These are phyloP conservation scores for Neoascia interrupta DNA, from an alignment of 2,888 invertebrate genomes.

Conservation along the genomic window DNA sequence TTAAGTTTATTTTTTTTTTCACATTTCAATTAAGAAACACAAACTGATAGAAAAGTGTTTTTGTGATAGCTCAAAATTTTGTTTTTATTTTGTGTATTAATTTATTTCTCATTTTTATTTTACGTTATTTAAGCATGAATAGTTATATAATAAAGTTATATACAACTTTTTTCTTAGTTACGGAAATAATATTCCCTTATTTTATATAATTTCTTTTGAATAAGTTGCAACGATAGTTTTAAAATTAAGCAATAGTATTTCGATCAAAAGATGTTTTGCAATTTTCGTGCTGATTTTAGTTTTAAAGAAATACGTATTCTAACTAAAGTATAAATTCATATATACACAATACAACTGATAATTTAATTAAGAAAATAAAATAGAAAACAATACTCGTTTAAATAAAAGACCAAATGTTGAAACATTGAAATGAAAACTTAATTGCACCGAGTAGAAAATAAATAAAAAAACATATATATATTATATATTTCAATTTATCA, in stretches of 20 bases:
- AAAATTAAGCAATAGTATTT: constrained; percentile 32
- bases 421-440: constrained; percentile 53
- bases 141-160: background rate
- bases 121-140: constrained; percentile 8
- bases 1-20: constrained; percentile 56
- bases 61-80: constrained; percentile 68
- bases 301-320: constrained; percentile 49
- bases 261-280: background rate
- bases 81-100: constrained; percentile 19
- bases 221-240: constrained; percentile 32
- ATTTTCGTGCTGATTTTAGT: constrained; percentile 2
- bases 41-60: constrained; percentile 61
- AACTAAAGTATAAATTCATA: constrained; percentile 45
- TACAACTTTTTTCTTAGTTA: too few species aligned
- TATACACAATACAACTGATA: constrained; percentile 38
- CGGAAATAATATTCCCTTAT: too few species aligned
- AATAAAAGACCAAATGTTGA: constrained; percentile 64
- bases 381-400: constrained; percentile 52
- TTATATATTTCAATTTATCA: constrained; percentile 49
- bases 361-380: constrained; percentile 34
- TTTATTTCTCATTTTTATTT: constrained; percentile 47
- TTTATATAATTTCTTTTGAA: constrained; percentile 22
- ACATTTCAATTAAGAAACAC: constrained; percentile 60
- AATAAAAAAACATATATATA: constrained; percentile 2
- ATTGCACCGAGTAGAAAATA: constrained; percentile 62